Base-by-base conservation (phyloP, 2,888 invertebrate species). In the Trileptium ribeirensis region DNA sequence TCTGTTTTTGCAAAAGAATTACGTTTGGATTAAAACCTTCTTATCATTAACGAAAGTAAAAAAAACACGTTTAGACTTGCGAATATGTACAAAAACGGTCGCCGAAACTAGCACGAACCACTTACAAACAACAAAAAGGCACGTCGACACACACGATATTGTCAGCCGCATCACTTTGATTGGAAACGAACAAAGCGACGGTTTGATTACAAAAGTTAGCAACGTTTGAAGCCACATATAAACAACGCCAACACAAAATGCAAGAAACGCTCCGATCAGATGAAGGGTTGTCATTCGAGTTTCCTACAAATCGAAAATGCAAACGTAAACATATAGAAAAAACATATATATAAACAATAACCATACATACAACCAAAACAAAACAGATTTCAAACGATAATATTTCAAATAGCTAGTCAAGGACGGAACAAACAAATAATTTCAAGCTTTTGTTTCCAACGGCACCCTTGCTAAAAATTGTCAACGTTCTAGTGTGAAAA, bases 171-270 rank as follows among this genome's bases (percentile, higher is more conserved):
- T 67, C 84, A 91, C 91, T 1, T 91, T 91, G 82, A 91, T 87
- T 36, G 88, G 85, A 67, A 90, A 87, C 0, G 91, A 90, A 81
- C 91, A 91, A 34, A 91, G 89, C 83, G 91, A 88, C 0, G 93
- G 93, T 84, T 90, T 90, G 82, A 92, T 88, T 86, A 91, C 90
- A 85, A 92, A 89, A 19, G 89, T 88, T 40, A 89, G 85, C 67
- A 87, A 84, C 8, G 89, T 94, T 91, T 95, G 95, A 86, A 93
- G 91, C 92, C 93, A 93, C 88, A 93, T 92, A 89, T 94, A 95
- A 78, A 94, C 88, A 34, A 93, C 92, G 33, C 94, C 94, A 85
- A 93, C 91, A 80, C 93, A 93, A 89, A 95, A 96, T 81, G 93
- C 92, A 84, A 92, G 87, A 77, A 92, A 89, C 2, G 94, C 94